A percentile compares a stretch with the other conserved stretches of the same genome.
phyloP scores from a whole-genome alignment of 2,797 vertebrate species.

The Sphaeramia orbicularis region DNA sequence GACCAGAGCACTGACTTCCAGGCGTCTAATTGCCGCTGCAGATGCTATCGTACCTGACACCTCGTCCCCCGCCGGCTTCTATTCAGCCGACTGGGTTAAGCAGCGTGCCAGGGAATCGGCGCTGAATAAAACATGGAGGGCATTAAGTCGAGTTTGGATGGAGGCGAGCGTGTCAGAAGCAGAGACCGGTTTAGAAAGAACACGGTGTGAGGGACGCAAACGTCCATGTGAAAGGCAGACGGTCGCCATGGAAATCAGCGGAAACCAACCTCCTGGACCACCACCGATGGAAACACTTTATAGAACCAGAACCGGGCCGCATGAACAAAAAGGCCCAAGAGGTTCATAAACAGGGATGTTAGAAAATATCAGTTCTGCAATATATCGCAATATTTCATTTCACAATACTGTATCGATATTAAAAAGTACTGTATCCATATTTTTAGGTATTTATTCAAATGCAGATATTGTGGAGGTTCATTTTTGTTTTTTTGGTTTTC shows the following conservation, averaged over 20 bases:
- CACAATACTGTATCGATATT: no score
- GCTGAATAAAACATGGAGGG: conserved; percentile 75
- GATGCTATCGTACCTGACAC: conserved; percentile 71
- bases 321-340: no score
- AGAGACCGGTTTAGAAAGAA: conserved; percentile 46
- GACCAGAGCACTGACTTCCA: conserved; percentile 72
- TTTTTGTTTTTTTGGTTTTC: no score
- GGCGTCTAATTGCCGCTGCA: conserved; percentile 70
- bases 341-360: no score
- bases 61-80: conserved; percentile 65
- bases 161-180: conserved; percentile 53
- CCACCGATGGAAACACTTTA: no score
- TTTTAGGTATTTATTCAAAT: no score
- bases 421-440: no score
- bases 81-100: conserved; percentile 60
- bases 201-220: conserved; percentile 15
- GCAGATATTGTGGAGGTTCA: no score
- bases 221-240: conserved; percentile 16
- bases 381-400: no score
- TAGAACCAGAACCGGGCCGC: no score
- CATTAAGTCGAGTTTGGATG: conserved; percentile 59
- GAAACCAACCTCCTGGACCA: no score
- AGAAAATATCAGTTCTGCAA: no score
- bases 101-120: conserved; percentile 60
- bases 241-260: not conserved